Conservation (phyloP, 1,140 invertebrate genomes). For the Apis cerana region DNA sequence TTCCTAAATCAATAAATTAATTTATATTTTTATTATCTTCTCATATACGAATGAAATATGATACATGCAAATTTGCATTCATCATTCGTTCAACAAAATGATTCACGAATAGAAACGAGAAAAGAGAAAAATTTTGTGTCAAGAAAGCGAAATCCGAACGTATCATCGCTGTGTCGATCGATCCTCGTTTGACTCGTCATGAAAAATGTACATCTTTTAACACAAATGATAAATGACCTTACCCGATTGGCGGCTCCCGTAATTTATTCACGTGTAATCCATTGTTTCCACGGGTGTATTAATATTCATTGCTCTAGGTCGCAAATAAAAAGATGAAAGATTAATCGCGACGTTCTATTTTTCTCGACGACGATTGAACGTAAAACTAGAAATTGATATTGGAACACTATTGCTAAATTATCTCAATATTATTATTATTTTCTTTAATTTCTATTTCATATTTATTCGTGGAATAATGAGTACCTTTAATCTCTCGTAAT, state of each 20-base stretch:
- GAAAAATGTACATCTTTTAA: conserved; percentile 22
- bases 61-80: too few relatives aligned
- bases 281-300: conserved; percentile 23
- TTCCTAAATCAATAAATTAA: too few relatives aligned
- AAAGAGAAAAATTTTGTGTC: neutral
- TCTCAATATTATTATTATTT: too few relatives aligned
- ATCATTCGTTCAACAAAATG: too few relatives aligned
- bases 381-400: too few relatives aligned
- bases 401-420: too few relatives aligned
- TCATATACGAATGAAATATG: too few relatives aligned
- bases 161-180: neutral
- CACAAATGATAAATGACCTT: conserved; percentile 7
- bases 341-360: conserved; percentile 11
- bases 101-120: neutral
- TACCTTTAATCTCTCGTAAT: too few relatives aligned
- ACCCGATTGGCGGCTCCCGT: neutral
- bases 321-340: conserved; percentile 30
- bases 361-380: neutral
- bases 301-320: conserved; percentile 27
- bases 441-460: too few relatives aligned
- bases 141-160: neutral
- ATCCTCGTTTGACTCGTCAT: conserved; percentile 15
- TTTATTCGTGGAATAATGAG: too few relatives aligned
- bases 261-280: conserved; percentile 36
- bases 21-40: too few relatives aligned